Evolutionary conservation across 2,888 invertebrate genomes (phyloP).

Genomic region (Ectemnius continuus): DNA sequence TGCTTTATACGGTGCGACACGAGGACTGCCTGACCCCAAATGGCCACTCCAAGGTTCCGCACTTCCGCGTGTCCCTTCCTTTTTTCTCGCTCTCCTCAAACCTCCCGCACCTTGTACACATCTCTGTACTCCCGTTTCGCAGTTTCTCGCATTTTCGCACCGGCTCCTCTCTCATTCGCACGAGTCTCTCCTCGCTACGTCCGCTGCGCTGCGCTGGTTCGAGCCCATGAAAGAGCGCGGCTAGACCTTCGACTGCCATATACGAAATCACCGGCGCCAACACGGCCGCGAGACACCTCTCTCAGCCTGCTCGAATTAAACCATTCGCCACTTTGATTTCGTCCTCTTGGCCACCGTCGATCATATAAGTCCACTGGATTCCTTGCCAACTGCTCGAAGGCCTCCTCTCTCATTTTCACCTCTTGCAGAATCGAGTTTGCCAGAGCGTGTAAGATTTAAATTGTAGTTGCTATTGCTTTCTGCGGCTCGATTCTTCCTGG

Average conservation of each 20-base stretch:
- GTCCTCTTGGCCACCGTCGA: slow-evolving; percentile 25
- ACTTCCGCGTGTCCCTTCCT: slow-evolving; percentile 63
- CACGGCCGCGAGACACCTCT: slow-evolving; percentile 37
- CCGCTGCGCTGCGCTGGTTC: too few relatives aligned
- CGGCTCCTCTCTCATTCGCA: slow-evolving; percentile 36
- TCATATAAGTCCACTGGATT: neutral
- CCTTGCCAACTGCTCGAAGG: too few relatives aligned
- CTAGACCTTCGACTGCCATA: slow-evolving; percentile 62
- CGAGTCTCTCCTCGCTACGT: too few relatives aligned
- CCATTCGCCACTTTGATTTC: slow-evolving; percentile 1
- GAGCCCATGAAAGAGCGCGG: too few relatives aligned
- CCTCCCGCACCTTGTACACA: slow-evolving; percentile 21
- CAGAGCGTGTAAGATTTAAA: too few relatives aligned
- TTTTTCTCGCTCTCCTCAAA: slow-evolving; percentile 37
- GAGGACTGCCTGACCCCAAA: slow-evolving; percentile 63
- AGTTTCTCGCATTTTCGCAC: slow-evolving; percentile 54
- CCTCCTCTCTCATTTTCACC: too few relatives aligned
- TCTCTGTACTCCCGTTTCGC: slow-evolving; percentile 34
- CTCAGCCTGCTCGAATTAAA: slow-evolving; percentile 12
- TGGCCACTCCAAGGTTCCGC: slow-evolving; percentile 65
- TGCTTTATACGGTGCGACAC: slow-evolving; percentile 62
- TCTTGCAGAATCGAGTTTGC: too few relatives aligned
- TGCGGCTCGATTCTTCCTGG: too few relatives aligned
- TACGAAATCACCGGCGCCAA: slow-evolving; percentile 62
- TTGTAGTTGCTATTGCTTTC: too few relatives aligned